Evolutionary conservation across 1,140 invertebrate species (phyloP).

Genomic region (Aphidius gifuensis): DNA sequence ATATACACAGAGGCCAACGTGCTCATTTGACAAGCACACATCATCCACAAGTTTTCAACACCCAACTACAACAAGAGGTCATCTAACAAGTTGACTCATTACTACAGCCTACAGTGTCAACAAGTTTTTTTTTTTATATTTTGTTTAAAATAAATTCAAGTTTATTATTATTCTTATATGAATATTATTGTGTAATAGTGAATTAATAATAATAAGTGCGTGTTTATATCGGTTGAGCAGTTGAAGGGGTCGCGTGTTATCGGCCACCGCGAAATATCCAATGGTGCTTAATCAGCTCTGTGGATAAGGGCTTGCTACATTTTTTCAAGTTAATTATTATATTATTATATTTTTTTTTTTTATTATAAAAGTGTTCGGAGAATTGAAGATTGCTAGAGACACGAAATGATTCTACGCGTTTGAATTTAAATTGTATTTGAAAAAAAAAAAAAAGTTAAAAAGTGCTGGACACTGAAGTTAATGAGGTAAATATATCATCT

Average conservation of each 20-base stretch:
- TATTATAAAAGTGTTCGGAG: constrained; percentile 17
- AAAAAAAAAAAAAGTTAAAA: constrained; percentile 2
- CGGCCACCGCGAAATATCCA: constrained; percentile 24
- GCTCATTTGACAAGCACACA: too few species aligned
- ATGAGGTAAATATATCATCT: constrained; percentile 8
- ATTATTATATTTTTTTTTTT: too few species aligned
- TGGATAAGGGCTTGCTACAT: constrained; percentile 26
- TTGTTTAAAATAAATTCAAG: too few species aligned
- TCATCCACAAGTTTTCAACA: too few species aligned
- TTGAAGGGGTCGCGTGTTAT: constrained; percentile 24
- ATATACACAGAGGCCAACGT: too few species aligned
- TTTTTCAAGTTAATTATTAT: constrained; percentile 1
- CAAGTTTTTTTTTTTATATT: too few species aligned
- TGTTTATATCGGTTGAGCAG: constrained; percentile 22
- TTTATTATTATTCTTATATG: too few species aligned
- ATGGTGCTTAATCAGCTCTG: constrained; percentile 27
- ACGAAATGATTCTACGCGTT: constrained; percentile 37
- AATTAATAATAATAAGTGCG: constrained; percentile 15
- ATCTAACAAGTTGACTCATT: too few species aligned
- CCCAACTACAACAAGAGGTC: too few species aligned
- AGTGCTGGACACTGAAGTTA: constrained; percentile 15
- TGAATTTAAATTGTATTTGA: constrained; percentile 14
- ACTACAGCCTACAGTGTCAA: too few species aligned
- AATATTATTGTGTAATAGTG: too few species aligned
- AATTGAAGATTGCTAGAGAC: constrained; percentile 27